Conservation (phyloP, 1,140 invertebrate genomes). For the Drosophila teissieri region DNA sequence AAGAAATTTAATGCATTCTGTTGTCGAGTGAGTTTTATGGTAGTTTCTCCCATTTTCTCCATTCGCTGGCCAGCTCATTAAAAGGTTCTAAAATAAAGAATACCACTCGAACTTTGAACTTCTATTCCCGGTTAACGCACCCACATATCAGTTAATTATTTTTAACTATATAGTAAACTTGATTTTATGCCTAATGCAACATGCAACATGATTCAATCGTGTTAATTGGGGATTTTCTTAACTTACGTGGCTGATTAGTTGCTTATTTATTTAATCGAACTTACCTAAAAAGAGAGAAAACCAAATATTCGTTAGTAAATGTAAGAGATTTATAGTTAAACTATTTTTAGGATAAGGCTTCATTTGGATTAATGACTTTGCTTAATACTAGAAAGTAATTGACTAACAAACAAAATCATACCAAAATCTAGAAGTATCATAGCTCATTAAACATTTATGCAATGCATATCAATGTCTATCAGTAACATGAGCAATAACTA, state of each 20-base stretch:
- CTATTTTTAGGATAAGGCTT: no score
- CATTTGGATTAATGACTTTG: no score
- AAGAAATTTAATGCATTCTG: conserved; percentile 73
- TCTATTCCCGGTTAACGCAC: neutral
- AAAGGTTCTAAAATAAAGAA: conserved; percentile 5
- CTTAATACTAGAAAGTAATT: no score
- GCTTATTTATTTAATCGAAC: conserved; percentile 16
- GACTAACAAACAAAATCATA: no score
- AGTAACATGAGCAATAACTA: conserved; percentile 11
- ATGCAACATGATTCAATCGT: conserved; percentile 30
- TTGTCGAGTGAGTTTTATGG: conserved; percentile 66
- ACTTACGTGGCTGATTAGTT: conserved; percentile 13
- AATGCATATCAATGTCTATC: neutral
- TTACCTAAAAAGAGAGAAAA: conserved; percentile 57
- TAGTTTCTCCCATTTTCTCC: conserved; percentile 8
- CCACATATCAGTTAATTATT: conserved; percentile 36
- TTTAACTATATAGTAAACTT: conserved; percentile 34
- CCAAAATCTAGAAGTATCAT: no score
- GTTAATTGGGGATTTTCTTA: conserved; percentile 5
- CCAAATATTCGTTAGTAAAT: conserved; percentile 11
- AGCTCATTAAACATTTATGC: conserved; percentile 1
- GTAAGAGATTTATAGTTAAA: neutral
- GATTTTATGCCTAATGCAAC: conserved; percentile 19
- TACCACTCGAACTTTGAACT: conserved; percentile 32
- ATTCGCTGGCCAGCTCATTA: conserved; percentile 33